Base-by-base conservation (phyloP, 2,113 vertebrate species). In the Pantherophis guttatus region DNA sequence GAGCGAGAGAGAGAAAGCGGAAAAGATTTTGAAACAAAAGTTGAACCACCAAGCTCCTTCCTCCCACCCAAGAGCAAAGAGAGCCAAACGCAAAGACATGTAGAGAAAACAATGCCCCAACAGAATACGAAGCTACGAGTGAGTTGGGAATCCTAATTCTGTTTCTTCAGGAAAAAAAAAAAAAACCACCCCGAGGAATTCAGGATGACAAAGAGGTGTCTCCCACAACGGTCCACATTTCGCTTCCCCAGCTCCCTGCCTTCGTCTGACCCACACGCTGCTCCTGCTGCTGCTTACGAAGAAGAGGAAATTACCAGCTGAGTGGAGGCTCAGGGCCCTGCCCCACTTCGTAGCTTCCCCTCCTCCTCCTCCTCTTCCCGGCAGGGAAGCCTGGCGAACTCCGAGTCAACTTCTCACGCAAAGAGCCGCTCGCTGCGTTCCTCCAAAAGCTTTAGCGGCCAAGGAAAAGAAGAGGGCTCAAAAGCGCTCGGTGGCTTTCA, bases 321-420 rank as follows among this genome's bases (percentile, higher is more conserved):
- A n/a, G 87, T 1, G 59, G n/a, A 39, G 52, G 91, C n/a, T 59
- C 26, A 19, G 44, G 86, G 52, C 65, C 57, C 8, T 48, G 39
- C 48, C 26, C 58, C 90, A 17, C n/a, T 90, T 57, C 11, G 87
- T 33, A 5, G 88, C 59, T 50, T 89, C 88, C 70, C n/a, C 88
- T 48, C 87, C 65, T 59, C 39, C 86, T 88, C 33, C 70, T 90
- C 88, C 88, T 89, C 88, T 86, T 90, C 70, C 92, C 75, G 48
- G 88, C 92, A 85, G 23, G 17, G 62, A n/a, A 70, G 91, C 48
- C 26, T 62, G 39, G 24, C 24, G 29, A 93, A 93, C 92, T 93
- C 92, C 7, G 65, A 59, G 70, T 53, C 88, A 93, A 93, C 92
- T 93, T 93, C 92, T 89, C 70, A 44, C 33, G 91, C 59, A 75